Conservation (phyloP, 92 coral and sea anemone genomes). For the Parazoanthus darwini region DNA sequence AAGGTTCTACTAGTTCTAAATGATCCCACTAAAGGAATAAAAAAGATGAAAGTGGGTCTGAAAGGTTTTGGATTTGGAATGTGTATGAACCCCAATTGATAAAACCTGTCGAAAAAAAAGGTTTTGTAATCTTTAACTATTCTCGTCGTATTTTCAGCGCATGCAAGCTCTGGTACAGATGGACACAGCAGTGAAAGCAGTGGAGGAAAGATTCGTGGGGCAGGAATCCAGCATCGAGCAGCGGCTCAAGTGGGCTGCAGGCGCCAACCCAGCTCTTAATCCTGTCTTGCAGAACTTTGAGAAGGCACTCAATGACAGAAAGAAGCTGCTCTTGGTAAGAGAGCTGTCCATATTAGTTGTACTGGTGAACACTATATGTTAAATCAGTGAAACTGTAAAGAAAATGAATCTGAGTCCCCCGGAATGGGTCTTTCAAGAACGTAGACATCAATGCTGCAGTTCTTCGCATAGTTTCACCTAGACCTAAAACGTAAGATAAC, state of each 20-base stretch:
- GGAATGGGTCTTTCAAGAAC: no score
- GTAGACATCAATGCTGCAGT: background rate
- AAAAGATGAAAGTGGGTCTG: no score
- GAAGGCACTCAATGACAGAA: constrained; percentile 83
- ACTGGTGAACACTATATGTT: background rate
- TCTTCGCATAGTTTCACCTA: no score
- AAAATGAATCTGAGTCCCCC: no score
- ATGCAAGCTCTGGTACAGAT: constrained; percentile 89
- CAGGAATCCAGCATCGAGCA: constrained; percentile 99
- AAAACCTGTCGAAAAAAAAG: background rate
- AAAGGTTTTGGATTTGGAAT: background rate
- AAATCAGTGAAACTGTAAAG: background rate
- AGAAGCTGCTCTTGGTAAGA: constrained; percentile 81
- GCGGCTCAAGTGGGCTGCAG: constrained; percentile 98
- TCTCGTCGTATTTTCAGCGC: constrained; percentile 52
- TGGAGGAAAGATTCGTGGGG: constrained; percentile 82
- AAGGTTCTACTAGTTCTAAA: no score
- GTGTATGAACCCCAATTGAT: background rate
- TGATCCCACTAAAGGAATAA: no score
- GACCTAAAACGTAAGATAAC: no score
- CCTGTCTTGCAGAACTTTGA: constrained; percentile 96
- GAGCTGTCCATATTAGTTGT: background rate
- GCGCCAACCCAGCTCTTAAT: constrained; percentile 97
- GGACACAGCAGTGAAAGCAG: constrained; percentile 79
- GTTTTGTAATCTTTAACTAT: background rate